Evolutionary conservation across 92 coral and sea anemone species (phyloP).

Genomic region (Palythoa grandis): DNA sequence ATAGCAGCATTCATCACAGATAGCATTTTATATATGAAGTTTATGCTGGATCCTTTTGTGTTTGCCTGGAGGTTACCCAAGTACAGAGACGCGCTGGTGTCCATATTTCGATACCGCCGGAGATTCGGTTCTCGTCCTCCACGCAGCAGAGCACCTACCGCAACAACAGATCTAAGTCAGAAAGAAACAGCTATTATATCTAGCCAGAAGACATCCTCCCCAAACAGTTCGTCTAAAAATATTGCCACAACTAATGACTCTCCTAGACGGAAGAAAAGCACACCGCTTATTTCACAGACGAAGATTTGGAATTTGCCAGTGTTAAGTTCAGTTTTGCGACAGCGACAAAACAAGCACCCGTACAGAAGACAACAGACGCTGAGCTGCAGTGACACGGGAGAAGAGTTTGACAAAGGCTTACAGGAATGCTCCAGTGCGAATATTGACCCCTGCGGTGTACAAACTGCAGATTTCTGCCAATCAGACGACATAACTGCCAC

Average conservation of each 20-base stretch:
- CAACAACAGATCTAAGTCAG: slow-evolving; percentile 30
- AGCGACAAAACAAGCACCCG: neutral
- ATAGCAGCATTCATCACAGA: slow-evolving; percentile 29
- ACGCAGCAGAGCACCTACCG: slow-evolving; percentile 20
- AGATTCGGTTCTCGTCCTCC: neutral
- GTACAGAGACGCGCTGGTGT: slow-evolving; percentile 26
- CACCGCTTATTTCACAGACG: neutral
- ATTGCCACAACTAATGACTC: neutral
- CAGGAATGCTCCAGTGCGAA: neutral
- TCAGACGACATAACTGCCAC: neutral
- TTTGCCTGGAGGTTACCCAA: slow-evolving; percentile 36
- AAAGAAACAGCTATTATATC: neutral
- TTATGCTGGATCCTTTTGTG: slow-evolving; percentile 36
- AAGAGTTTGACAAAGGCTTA: neutral
- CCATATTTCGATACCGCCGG: neutral
- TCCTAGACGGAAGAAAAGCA: neutral
- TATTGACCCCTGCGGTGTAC: neutral
- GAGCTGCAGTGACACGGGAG: slow-evolving; percentile 8
- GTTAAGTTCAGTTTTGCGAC: neutral
- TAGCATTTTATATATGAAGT: slow-evolving; percentile 20
- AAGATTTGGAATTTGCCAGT: neutral
- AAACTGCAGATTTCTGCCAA: neutral
- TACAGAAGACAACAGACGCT: neutral
- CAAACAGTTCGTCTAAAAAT: neutral
- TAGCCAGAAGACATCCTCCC: neutral